Evolutionary conservation across 2,113 vertebrate species (phyloP), one percentile per base, ranked within the genome.

Genomic region (Pica pica): DNA sequence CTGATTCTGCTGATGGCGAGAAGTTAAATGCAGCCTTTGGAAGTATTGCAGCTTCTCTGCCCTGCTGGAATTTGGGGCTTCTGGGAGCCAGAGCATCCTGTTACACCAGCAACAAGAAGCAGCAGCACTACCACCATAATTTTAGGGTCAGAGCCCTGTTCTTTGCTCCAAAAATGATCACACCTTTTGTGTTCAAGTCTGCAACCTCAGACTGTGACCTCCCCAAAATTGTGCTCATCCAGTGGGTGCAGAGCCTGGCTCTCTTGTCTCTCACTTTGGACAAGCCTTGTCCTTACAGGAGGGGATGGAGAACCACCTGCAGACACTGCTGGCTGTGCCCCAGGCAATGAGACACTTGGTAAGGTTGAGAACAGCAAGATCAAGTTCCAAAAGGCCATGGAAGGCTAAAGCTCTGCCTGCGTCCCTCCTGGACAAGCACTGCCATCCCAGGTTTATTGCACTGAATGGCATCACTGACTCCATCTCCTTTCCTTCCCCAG

Each of bases 211-310:
- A 35, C 12, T 37, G n/a, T 63, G 55, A n/a, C 23, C n/a, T 74
- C 21, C 18, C 6, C 16, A 23, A 50, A 86, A 49, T 0, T 13
- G 30, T 39, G 42, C 26, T n/a, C 30, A 61, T 8, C 55, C 0
- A 1, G 3, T 33, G 19, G 18, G 28, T 28, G n/a, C 46, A 67
- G 46, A 76, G 18, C 27, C 57, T 21, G 27, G 39, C 20, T 70
- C 42, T 39, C 50, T 28, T 9, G 22, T 60, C 13, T 6, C 26
- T 41, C 24, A 33, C 22, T 73, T 39, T 31, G 12, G 21, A 49
- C 4, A 9, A 61, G 33, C 6, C 76, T 52, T 68, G 11, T 11
- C 22, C 47, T 56, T 60, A 50, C 35, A 74, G 73, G 22, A 73
- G 20, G 47, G 23, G 27, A 50, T 33, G 33, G 17, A 78, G 39